These are phyloP conservation scores for Pleuronectes platessa DNA, from an alignment of 2,113 vertebrate species.

Conservation along the genomic window DNA sequence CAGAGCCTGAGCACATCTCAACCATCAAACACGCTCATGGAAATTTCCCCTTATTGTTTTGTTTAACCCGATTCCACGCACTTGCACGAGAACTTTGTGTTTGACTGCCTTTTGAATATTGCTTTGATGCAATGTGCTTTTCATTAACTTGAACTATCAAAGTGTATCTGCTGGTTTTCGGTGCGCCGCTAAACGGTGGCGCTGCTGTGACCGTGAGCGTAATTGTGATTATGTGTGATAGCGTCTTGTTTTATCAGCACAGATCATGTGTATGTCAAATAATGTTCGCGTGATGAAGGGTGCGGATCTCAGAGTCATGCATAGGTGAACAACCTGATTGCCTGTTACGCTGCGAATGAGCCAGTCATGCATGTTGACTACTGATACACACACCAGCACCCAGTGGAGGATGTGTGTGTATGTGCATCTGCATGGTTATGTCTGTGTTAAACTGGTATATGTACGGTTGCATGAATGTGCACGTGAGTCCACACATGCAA, in stretches of 20 bases:
- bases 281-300: constrained; percentile 40
- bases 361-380: constrained; percentile 62
- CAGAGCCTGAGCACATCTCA: not conserved
- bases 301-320: constrained; percentile 59
- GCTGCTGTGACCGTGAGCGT: constrained; percentile 1
- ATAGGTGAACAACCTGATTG: constrained; percentile 69
- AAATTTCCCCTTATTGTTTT: constrained; percentile 17
- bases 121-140: constrained; percentile 1
- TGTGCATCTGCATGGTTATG: not conserved
- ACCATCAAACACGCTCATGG: not conserved
- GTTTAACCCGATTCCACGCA: not conserved
- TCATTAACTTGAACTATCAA: not conserved
- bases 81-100: not conserved
- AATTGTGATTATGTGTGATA: constrained; percentile 13
- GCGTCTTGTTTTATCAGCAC: constrained; percentile 45
- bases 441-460: not conserved
- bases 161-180: not conserved
- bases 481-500: not conserved
- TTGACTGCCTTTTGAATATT: not conserved
- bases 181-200: constrained; percentile 1
- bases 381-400: constrained; percentile 49
- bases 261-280: constrained; percentile 46
- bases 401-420: constrained; percentile 5
- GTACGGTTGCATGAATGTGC: not conserved
- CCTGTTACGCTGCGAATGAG: constrained; percentile 59